Evolutionary conservation across 1,140 invertebrate genomes (phyloP), one percentile per base, ranked within the genome.

Genomic region (Gryon sp.): DNA sequence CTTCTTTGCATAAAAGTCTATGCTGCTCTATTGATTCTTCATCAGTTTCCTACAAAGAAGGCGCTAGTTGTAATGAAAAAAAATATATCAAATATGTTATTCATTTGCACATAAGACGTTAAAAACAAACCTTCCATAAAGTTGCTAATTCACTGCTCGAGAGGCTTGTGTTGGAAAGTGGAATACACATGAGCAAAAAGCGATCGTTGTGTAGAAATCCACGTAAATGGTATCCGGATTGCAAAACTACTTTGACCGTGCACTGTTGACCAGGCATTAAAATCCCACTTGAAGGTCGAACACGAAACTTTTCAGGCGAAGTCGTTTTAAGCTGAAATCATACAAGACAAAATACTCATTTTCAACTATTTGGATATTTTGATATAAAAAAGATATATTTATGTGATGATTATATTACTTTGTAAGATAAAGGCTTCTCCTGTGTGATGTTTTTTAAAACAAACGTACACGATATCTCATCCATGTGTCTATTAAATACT

Each of bases 251-350:
- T 19, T 82, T 90, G 2, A 92, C 85, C 2, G 81, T 86, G 4
- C 88, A 83, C 50, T 85, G 85, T 50, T 89, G 80, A 18, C 62
- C 91, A 12, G 93, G 90, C 2, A 88, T 82, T 24, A 98, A 83
- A 24, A 92, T 86, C 4, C 96, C 97, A 11, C 92, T 92, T 72
- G 94, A 96, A 7, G 96, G 96, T 52, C 95, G 91, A 0, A 98
- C 97, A 34, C 95, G 90, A 85, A 97, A 98, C 85, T 97, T 98
- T 74, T 97, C 95, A 0, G 96, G 97, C 2, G 90, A 89, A 0
- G 90, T 91, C 24, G 90, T 91, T 88, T 96, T 96, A 60, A 95
- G 90, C 93, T 95, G 68, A 34, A 88, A 86, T 76, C 12, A 43
- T 8, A n/a, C 6, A 52, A 32, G n/a, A n/a, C n/a, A n/a, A n/a